Evolutionary conservation across 2,888 invertebrate species (phyloP), one percentile per base, ranked within the genome.

Genomic region (Leucophenga montana): DNA sequence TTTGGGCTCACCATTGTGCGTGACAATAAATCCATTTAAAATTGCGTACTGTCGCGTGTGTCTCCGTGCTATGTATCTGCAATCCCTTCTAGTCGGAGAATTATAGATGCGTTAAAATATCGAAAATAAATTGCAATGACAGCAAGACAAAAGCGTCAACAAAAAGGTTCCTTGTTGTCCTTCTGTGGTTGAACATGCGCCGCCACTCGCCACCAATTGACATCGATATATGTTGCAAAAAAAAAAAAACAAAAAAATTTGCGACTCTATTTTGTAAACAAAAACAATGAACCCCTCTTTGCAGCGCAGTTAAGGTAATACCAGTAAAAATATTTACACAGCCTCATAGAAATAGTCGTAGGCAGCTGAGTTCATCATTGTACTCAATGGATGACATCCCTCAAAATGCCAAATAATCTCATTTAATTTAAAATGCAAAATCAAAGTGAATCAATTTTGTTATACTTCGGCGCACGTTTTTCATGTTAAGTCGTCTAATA

Each of bases 401-500:
- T 74, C 77, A 71, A 13, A 3, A 2, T n/a, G 6, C 31, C 46
- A 16, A 39, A 20, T 61, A 68, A 59, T 22, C 59, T 20, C 46
- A n/a, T 31, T 14, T 31, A 61, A 73, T 82, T 82, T 82, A 85
- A 78, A 78, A 77, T 86, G 82, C 79, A 85, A 86, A 86, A 85
- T 86, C 85, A 80, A 85, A 85, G 83, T 83, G 82, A 86, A 86
- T 86, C 85, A 86, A 86, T 86, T 86, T 64, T 85, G 78, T 72
- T 56, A 14, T 22, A n/a, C 22, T 9, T 22, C 18, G 16, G 14
- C 8, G 79, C 85, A 85, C 85, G 85, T 85, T 78, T 79, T 71
- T 71, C 73, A 69, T 68, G 73, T 76, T 81, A 81, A 85, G 76
- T 81, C 81, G 72, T 74, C 73, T 78, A 85, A 85, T 85, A 85